Base-by-base conservation (phyloP, 2,888 invertebrate genomes). In the Athetis lepigone region DNA sequence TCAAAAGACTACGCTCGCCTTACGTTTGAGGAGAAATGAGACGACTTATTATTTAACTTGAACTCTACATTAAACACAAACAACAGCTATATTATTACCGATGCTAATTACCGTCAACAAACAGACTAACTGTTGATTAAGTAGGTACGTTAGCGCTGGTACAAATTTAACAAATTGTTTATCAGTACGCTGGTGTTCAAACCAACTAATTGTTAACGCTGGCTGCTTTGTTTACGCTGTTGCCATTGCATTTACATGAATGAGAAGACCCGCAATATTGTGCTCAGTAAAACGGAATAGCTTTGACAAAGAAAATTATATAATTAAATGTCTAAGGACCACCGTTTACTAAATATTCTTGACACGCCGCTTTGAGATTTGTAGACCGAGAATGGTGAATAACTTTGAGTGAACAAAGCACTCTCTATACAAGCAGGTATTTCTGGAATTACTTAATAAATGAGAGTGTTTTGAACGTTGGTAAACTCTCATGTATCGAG, bases 111-210 rank as follows among this genome's bases (percentile, higher is more conserved):
- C 59, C 11, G 37, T 70, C 74, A 39, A 55, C 46, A 72, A 72
- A 72, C 55, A 72, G 50, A 58, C 51, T 51, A 63, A 61, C 70
- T 74, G 70, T 75, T 71, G 69, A 72, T 75, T 47, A 63, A 55
- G 64, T 47, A 63, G 51, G 64, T 70, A 55, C 58, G 63, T 58
- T 45, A 36, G 36, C 27, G 67, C 45, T 60, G 40, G 46, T 70
- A 68, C 55, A 69, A 70, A 57, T 64, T 57, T 49, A 64, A 40
- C 65, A 45, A 59, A 60, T 58, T 70, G 76, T 72, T 63, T 70
- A 70, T 63, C 54, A 51, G 50, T 56, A 65, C 51, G 37, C 25
- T 45, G 5, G 76, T 58, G 55, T 21, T 63, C 58, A 58, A 63
- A 70, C 63, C 39, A 37, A 58, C 70, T 55, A 75, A 63, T 63